Conservation (phyloP, 2,113 vertebrate species). For the Arothron firmamentum region DNA sequence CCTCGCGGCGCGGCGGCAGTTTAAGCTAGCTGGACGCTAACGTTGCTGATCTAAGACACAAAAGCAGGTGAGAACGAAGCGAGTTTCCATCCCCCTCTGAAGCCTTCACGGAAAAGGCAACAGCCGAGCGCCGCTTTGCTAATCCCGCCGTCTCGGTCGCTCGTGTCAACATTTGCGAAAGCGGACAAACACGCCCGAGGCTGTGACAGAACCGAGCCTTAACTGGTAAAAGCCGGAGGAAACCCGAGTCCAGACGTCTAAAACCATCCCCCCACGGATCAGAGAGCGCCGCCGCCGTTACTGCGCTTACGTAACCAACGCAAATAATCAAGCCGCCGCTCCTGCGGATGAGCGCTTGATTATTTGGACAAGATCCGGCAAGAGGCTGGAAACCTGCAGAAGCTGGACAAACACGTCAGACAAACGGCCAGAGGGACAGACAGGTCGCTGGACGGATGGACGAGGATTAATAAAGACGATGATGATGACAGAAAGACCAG, state of each 20-base stretch:
- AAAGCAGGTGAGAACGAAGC: too few relatives aligned
- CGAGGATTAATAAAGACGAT: constrained; percentile 34
- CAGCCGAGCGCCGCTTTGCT: too few relatives aligned
- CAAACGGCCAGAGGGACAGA: constrained; percentile 31
- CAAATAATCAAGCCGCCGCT: constrained; percentile 31
- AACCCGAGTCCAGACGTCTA: not conserved
- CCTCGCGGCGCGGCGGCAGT: too few relatives aligned
- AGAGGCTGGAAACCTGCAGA: constrained; percentile 49
- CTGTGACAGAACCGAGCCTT: too few relatives aligned
- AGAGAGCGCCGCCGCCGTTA: constrained; percentile 7
- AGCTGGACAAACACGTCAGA: constrained; percentile 41
- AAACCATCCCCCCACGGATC: constrained; percentile 5
- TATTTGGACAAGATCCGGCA: constrained; percentile 30
- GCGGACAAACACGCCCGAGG: too few relatives aligned
- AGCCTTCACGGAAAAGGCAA: too few relatives aligned
- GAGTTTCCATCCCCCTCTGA: too few relatives aligned
- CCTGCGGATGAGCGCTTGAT: constrained; percentile 20
- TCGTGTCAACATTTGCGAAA: too few relatives aligned
- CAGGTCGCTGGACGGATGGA: constrained; percentile 16
- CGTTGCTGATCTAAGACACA: too few relatives aligned
- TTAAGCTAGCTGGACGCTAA: too few relatives aligned
- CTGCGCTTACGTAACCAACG: constrained; percentile 17
- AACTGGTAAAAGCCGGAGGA: not conserved
- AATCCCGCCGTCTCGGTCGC: too few relatives aligned
- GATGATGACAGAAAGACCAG: constrained; percentile 39